Base-by-base conservation (phyloP, 2,113 vertebrate species). In the Neolamprologus variostigma region DNA sequence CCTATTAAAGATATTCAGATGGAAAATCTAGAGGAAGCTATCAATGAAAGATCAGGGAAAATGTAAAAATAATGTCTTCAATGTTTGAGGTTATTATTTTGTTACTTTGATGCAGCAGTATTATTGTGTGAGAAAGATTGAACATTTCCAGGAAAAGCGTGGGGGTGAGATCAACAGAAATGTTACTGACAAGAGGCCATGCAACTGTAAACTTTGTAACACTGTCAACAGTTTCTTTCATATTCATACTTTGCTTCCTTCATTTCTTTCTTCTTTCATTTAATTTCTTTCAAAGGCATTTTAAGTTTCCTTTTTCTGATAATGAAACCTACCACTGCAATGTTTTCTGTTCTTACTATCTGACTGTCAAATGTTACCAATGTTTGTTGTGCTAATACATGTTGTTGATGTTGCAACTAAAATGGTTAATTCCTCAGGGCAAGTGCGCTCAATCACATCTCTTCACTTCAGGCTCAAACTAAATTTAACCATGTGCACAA, bases 201-300 rank as follows among this genome's bases (percentile, higher is more conserved):
- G 37, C n/a, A 71, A 6, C n/a, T 13, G 8, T 42, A 16, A 71
- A 42, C n/a, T 42, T 42, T 16, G 66, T 26, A 23, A 71, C 37
- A 42, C 37, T 71, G 63, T 21, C n/a, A 42, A 68, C 33, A 14
- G 35, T 68, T 63, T 63, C 59, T 63, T 35, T 35, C 31, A 63
- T 63, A 63, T 11, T 19, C 31, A 0, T n/a, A 0, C 1, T 63
- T 63, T 33, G 28, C 0, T 6, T 31, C 26, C 57, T 63, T 35
- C 2, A 31, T 16, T 28, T 19, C 1, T 63, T 35, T 40, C 33
- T 12, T 37, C 57, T 61, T 31, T 61, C 57, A 61, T 59, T 31
- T 59, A 0, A 17, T 61, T 68, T 21, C 63, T 40, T 40, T 68
- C 63, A 40, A 42, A 42, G 35, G n/a, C 35, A 71, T 71, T 71